Conservation (phyloP, 2,888 invertebrate species). For the Harpalus rubripes region DNA sequence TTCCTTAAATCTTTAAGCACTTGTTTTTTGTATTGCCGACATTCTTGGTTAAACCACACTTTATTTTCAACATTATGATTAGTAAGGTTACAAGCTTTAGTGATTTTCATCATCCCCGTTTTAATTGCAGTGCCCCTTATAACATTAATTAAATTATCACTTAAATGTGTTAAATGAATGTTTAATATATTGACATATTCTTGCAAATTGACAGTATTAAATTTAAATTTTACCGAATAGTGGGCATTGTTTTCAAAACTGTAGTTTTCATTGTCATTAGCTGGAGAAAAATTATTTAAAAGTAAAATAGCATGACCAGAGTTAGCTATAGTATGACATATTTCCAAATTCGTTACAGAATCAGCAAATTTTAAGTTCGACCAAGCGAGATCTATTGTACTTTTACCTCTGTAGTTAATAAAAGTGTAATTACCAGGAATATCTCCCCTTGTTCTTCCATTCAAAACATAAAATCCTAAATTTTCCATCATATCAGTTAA, state of each 20-base stretch:
- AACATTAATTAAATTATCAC: not conserved
- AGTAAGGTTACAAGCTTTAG: not conserved
- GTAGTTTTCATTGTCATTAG: not conserved
- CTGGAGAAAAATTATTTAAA: no score
- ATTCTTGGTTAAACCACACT: not conserved
- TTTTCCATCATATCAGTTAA: no score
- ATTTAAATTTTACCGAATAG: slow-evolving; percentile 1
- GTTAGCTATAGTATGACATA: no score
- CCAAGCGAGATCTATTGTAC: no score
- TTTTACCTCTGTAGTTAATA: no score
- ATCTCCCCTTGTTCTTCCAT: no score
- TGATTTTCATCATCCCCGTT: not conserved
- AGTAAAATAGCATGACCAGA: no score
- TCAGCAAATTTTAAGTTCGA: no score
- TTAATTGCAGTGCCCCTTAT: not conserved
- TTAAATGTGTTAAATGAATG: not conserved
- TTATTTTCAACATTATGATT: not conserved
- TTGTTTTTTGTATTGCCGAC: not conserved
- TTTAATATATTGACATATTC: not conserved
- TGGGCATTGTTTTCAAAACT: not conserved
- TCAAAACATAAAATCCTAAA: no score
- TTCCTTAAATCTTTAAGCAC: not conserved
- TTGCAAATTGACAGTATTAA: slow-evolving; percentile 12
- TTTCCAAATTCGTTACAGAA: no score
- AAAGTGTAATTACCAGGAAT: no score